Evolutionary conservation across 2,888 invertebrate genomes (phyloP), one percentile per base, ranked within the genome.

Genomic region (Acleris cristana): DNA sequence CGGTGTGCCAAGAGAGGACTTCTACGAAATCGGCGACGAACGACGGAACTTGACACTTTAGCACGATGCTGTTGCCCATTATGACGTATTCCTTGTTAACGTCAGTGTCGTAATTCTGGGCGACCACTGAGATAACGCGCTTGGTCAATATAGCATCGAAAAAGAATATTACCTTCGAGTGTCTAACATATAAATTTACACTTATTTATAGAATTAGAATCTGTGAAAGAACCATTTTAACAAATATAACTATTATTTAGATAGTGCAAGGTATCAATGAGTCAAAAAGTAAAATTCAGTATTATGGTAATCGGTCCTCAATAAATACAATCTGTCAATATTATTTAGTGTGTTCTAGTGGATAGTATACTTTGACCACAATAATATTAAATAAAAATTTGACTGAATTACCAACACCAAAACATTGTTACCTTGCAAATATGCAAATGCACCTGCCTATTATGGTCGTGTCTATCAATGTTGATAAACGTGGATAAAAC

Each of bases 1-100:
- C 95, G 58, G 96, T 96, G 82, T 96, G 96, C 97, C 97, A 97
- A 65, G 96, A 96, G 51, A 96, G 93, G 71, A 98, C 96, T 77
- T 94, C 95, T 72, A 98, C 95, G 87, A 97, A 97, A 90, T 97
- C 97, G 61, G 96, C 96, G 71, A 97, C 97, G 86, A 97, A 98
- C 57, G 96, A 96, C 48, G 97, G 98, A 74, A 96, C 95, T 84
- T 96, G 96, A 92, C 97, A 97, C 86, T 96, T 96, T 74, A 96
- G 89, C 74, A 96, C 94, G 59, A 96, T 96, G 80, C 96, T 95
- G 89, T 97, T 97, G 69, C 97, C 96, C 80, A 95, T 94, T 74
- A 97, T 97, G 21, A 95, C 96, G 87, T 97, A 96, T 81, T 97
- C 97, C 93, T 96, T 96, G 92, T 96, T 96, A 70, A 96, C 96